phyloP scores from a whole-genome alignment of 2,113 vertebrate genomes.

The Dipodomys ordii region DNA sequence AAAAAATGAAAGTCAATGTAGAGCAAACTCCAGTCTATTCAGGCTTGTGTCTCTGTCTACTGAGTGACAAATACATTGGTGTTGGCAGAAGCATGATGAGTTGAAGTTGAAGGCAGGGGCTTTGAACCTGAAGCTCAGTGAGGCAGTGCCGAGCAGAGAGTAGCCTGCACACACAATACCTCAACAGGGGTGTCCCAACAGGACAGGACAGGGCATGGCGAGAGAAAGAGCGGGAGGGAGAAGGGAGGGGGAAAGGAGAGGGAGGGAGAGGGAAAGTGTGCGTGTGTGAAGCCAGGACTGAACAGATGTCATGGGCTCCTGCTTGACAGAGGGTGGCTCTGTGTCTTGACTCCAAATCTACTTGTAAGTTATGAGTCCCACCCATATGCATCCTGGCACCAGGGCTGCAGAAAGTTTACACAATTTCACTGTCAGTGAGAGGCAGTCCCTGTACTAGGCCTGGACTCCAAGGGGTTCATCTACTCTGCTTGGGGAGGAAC shows the following conservation, averaged over 20 bases:
- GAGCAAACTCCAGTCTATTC: not conserved
- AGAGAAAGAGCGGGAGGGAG: too few species aligned
- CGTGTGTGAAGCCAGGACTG: too few species aligned
- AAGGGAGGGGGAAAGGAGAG: too few species aligned
- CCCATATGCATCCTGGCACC: fast-evolving
- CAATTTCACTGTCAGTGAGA: not conserved
- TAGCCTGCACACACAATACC: fast-evolving
- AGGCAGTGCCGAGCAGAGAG: fast-evolving
- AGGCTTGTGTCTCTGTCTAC: not conserved
- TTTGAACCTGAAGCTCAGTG: fast-evolving
- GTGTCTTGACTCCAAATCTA: not conserved
- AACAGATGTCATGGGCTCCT: not conserved
- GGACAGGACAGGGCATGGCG: fast-evolving
- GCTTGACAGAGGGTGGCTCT: not conserved
- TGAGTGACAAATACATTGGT: fast-evolving
- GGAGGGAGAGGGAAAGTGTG: too few species aligned
- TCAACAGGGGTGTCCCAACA: fast-evolving
- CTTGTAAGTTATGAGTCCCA: fast-evolving
- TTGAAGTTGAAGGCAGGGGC: not conserved
- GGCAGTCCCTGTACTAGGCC: fast-evolving
- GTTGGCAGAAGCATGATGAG: too few species aligned
- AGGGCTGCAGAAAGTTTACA: fast-evolving
- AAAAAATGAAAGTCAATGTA: not conserved
- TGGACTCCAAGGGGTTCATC: fast-evolving
- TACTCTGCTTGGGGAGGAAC: not conserved